Evolutionary conservation across 2,888 invertebrate genomes (phyloP).

Genomic region (Cantharis nigra): DNA sequence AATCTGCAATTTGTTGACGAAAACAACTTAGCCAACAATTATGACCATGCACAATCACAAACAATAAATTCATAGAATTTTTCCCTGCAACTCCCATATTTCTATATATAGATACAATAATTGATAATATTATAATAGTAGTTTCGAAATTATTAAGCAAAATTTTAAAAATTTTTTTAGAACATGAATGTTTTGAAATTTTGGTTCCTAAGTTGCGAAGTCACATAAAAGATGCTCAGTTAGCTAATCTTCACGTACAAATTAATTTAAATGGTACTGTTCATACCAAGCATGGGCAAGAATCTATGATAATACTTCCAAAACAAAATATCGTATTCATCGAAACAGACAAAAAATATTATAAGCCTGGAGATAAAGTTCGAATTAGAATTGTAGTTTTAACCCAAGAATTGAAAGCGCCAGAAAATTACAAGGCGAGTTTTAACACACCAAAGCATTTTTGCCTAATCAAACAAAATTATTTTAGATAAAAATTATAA

Average conservation of each 20-base stretch:
- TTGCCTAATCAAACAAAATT: background rate
- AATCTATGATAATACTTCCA: slow-evolving; percentile 50
- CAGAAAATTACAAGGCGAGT: slow-evolving; percentile 39
- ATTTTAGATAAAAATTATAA: slow-evolving; percentile 65
- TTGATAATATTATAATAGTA: background rate
- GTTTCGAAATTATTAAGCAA: background rate
- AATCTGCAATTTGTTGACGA: background rate
- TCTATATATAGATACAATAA: background rate
- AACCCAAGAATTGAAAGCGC: slow-evolving; percentile 58
- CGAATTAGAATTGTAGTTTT: slow-evolving; percentile 59
- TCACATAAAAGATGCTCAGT: slow-evolving; percentile 41
- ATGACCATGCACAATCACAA: background rate
- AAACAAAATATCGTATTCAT: slow-evolving; percentile 58
- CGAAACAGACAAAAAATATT: slow-evolving; percentile 61
- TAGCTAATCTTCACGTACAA: slow-evolving; percentile 47
- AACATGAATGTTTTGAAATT: slow-evolving; percentile 49
- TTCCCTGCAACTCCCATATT: background rate
- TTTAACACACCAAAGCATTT: background rate
- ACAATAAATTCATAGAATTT: background rate
- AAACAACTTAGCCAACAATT: slow-evolving; percentile 1
- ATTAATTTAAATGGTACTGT: slow-evolving; percentile 42
- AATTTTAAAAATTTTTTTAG: slow-evolving; percentile 33
- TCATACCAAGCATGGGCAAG: slow-evolving; percentile 46
- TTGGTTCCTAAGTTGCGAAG: slow-evolving; percentile 40
- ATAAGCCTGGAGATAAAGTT: slow-evolving; percentile 62